Evolutionary conservation across 2,888 invertebrate genomes (phyloP).

Genomic region (Toxonevra muliebris): DNA sequence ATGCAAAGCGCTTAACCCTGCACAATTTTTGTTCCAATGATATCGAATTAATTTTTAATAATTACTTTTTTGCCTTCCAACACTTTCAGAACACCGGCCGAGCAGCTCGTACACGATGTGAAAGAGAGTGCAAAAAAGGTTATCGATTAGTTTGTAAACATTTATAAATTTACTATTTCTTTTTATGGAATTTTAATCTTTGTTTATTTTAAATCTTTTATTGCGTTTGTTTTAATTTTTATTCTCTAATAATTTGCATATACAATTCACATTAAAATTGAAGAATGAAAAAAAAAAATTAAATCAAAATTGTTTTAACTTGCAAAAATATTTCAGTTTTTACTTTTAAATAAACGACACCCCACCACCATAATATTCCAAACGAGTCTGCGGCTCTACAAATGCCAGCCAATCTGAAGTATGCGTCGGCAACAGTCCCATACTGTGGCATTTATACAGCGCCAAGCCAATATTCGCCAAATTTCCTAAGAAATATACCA

Average conservation of each 20-base stretch:
- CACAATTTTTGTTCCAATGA: too few species aligned
- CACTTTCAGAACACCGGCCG: constrained; percentile 46
- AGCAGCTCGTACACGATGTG: constrained; percentile 51
- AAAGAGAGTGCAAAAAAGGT: constrained; percentile 54
- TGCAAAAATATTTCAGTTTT: background rate
- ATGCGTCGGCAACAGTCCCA: constrained; percentile 96
- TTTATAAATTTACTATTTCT: background rate
- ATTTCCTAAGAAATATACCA: constrained; percentile 94
- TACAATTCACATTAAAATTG: background rate
- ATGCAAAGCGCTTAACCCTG: background rate
- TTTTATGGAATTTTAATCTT: background rate
- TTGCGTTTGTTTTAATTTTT: background rate
- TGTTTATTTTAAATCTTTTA: background rate
- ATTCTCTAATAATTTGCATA: too few species aligned
- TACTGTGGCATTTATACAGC: constrained; percentile 96
- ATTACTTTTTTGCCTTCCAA: background rate
- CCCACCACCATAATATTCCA: constrained; percentile 89
- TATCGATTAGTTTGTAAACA: constrained; percentile 39
- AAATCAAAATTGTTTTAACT: constrained; percentile 22
- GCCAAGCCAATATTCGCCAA: constrained; percentile 90
- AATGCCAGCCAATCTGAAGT: constrained; percentile 99
- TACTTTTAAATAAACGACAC: constrained; percentile 68
- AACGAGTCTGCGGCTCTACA: constrained; percentile 86
- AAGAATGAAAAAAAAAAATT: constrained; percentile 37
- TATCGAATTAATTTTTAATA: background rate